Percentiles rank a stretch among this genome's conserved stretches.
Conservation (phyloP, 2,113 vertebrate species). For the Megaptera novaeangliae region DNA sequence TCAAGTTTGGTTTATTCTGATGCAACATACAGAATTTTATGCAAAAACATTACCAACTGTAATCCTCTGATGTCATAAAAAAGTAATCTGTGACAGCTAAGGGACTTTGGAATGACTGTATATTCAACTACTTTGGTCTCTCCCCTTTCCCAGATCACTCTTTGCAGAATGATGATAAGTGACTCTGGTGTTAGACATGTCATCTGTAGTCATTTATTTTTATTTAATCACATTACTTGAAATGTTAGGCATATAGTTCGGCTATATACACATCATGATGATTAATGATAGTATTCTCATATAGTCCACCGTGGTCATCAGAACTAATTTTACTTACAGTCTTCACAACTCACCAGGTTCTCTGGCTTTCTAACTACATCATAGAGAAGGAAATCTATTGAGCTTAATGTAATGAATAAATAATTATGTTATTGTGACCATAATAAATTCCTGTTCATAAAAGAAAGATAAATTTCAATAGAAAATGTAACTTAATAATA, state of each 20-base stretch:
- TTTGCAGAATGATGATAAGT: constrained; percentile 3
- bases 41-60: background rate
- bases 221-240: background rate
- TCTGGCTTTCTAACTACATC: constrained; percentile 31
- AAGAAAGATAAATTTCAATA: background rate
- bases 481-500: background rate
- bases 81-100: background rate
- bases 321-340: constrained; percentile 36
- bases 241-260: background rate
- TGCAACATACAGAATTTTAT: constrained; percentile 3
- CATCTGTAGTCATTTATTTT: background rate
- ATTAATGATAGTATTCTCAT: constrained; percentile 59
- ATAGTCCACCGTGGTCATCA: constrained; percentile 13
- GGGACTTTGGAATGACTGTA: background rate
- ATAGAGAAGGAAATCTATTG: constrained; percentile 47
- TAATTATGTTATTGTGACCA: constrained; percentile 31
- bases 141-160: background rate
- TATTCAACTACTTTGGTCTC: constrained; percentile 3
- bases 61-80: background rate
- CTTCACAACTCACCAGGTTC: constrained; percentile 34
- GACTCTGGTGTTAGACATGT: background rate
- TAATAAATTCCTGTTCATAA: background rate
- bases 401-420: constrained; percentile 56
- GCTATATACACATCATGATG: background rate
- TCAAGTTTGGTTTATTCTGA: constrained; percentile 21